Evolutionary conservation across 2,797 vertebrate genomes (phyloP).

Genomic region (Lagorchestes hirsutus): DNA sequence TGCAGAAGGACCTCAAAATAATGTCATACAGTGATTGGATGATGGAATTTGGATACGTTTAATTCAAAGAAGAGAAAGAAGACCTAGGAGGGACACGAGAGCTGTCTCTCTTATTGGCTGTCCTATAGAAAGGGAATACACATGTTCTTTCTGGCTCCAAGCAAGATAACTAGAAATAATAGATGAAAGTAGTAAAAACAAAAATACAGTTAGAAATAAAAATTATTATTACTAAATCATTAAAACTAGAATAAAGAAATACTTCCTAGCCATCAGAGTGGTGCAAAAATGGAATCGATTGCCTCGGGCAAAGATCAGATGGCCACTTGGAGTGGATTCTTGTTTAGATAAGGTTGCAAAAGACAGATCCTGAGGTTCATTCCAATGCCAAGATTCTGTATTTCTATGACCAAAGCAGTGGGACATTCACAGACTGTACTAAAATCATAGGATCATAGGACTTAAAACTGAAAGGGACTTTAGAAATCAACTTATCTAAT

Average conservation of each 20-base stretch:
- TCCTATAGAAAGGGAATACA: not conserved
- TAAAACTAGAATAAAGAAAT: not conserved
- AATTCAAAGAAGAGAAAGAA: not conserved
- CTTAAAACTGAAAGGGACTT: not conserved
- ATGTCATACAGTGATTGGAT: not conserved
- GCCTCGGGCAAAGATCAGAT: not conserved
- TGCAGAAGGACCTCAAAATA: not conserved
- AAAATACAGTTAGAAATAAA: not conserved
- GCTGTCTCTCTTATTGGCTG: not conserved
- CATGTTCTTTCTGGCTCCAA: not conserved
- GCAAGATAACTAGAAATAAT: not conserved
- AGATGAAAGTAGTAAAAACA: not conserved
- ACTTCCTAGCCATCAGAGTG: not conserved
- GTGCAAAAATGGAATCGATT: not conserved
- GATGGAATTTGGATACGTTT: not conserved
- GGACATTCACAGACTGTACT: not conserved
- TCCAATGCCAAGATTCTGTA: not conserved
- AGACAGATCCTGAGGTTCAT: not conserved
- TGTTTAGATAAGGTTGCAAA: not conserved
- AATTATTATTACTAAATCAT: not conserved
- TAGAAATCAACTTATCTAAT: not conserved
- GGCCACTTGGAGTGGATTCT: not conserved
- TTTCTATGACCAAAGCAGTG: not conserved
- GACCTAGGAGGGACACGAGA: not conserved
- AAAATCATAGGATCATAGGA: not conserved